phyloP scores from a whole-genome alignment of 1,140 invertebrate species.

The Popillia japonica region DNA sequence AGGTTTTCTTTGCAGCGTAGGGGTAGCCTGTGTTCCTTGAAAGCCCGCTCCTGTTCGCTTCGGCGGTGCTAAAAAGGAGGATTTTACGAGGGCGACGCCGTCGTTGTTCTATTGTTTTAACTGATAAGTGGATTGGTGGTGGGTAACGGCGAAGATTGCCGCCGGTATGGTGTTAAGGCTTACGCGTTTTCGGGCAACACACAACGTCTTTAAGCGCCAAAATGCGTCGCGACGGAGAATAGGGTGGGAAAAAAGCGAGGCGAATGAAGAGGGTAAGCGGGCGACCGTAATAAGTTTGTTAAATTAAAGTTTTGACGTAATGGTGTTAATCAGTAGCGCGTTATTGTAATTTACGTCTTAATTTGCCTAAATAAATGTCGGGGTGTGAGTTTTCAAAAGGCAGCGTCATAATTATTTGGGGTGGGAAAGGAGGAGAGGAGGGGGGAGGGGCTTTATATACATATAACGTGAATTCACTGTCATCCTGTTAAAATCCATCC shows the following conservation, averaged over 20 bases:
- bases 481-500: too few species aligned
- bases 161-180: background rate
- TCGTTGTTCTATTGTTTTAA: slow-evolving; percentile 15
- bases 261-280: background rate
- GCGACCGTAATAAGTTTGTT: background rate
- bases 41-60: background rate
- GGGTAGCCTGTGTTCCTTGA: background rate
- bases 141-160: background rate
- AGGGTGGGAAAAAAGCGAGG: background rate
- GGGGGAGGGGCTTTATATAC: too few species aligned
- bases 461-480: too few species aligned
- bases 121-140: slow-evolving; percentile 10
- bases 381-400: too few species aligned
- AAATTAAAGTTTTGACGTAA: slow-evolving; percentile 12
- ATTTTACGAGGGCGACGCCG: background rate
- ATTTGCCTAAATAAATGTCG: background rate
- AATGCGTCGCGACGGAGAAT: background rate
- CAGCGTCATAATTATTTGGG: too few species aligned
- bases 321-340: background rate
- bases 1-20: background rate
- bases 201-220: background rate
- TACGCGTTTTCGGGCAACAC: background rate
- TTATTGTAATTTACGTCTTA: background rate
- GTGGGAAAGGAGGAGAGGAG: too few species aligned
- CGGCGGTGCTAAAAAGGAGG: background rate